Base-by-base conservation (phyloP, 2,888 invertebrate genomes). In the Chromoteleia sp. region DNA sequence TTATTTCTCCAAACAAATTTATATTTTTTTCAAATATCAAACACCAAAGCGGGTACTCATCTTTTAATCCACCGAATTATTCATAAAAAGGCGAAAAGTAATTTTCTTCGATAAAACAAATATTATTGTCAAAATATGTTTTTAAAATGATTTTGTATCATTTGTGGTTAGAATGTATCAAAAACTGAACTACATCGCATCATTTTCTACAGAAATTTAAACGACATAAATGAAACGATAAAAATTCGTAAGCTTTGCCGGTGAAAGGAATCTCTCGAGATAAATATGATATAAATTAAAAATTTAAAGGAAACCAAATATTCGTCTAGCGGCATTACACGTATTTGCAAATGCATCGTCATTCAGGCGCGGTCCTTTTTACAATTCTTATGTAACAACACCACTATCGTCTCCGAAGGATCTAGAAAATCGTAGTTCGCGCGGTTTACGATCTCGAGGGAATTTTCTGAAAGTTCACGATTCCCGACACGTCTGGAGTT, bases 401-500 rank as follows among this genome's bases (percentile, higher is more conserved):
- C 58, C 45, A 58, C 61, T 74, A 82, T 82, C 74, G 78, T 63
- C 71, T 75, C 29, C 52, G 30, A 61, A 78, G 33, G 78, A 82
- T 82, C 73, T 76, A 67, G 75, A 67, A 80, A 82, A 76, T 79
- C 76, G 68, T 80, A 82, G 68, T 52, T 76, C 58, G 56, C 75
- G 56, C 52, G 56, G 75, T 75, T 75, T 75, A 75, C 67, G 75
- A 76, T 82, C 78, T 65, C 71, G 21, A 56, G 73, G 61, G 79
- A 79, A 65, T 82, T 78, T 77, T 75, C 73, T 41, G 41, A 67
- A 77, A 82, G 56, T 83, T 73, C 76, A 63, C 76, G 65, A 82
- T 82, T 79, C 82, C 36, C 68, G 65, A 83, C 83, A 83, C 83
- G 83, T 83, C 74, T 68, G 74, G 41, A 83, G 70, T 83, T 83